Evolutionary conservation across 2,888 invertebrate genomes (phyloP).

Genomic region (Phlogophora meticulosa): DNA sequence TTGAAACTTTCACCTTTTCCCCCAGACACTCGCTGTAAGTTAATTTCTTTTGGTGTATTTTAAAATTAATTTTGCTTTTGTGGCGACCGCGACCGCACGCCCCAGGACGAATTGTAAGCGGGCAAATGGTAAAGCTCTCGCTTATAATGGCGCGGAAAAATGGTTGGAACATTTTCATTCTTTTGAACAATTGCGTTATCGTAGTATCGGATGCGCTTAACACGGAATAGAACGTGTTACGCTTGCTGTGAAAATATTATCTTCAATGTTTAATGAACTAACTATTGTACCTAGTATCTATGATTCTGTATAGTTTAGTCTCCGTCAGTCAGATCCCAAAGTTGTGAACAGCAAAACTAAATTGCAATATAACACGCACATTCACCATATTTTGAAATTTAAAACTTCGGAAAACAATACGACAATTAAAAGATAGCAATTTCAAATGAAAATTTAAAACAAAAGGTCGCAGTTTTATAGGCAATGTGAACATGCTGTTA

Average conservation of each 20-base stretch:
- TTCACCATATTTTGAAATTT: background rate
- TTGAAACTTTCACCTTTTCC: constrained; percentile 85
- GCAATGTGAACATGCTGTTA: constrained; percentile 71
- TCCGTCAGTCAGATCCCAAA: background rate
- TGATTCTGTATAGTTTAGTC: background rate
- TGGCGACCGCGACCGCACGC: constrained; percentile 85
- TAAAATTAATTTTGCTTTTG: constrained; percentile 91
- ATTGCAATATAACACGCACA: background rate
- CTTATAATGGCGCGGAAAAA: constrained; percentile 82
- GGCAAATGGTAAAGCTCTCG: constrained; percentile 84
- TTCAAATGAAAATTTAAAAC: constrained; percentile 50
- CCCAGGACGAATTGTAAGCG: constrained; percentile 85
- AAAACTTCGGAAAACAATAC: constrained; percentile 20
- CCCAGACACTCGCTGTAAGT: constrained; percentile 83
- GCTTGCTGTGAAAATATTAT: background rate
- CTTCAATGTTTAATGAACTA: constrained; percentile 4
- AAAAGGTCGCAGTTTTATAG: constrained; percentile 66
- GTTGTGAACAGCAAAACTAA: background rate
- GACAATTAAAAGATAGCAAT: constrained; percentile 39
- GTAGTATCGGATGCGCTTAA: constrained; percentile 28
- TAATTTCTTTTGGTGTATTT: constrained; percentile 91
- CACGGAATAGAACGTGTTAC: constrained; percentile 7
- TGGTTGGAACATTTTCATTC: constrained; percentile 78
- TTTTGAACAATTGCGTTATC: constrained; percentile 71
- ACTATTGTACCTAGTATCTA: background rate